These are phyloP conservation scores for Psilopogon haemacephalus DNA, from an alignment of 2,113 vertebrate genomes.

Conservation along the genomic window DNA sequence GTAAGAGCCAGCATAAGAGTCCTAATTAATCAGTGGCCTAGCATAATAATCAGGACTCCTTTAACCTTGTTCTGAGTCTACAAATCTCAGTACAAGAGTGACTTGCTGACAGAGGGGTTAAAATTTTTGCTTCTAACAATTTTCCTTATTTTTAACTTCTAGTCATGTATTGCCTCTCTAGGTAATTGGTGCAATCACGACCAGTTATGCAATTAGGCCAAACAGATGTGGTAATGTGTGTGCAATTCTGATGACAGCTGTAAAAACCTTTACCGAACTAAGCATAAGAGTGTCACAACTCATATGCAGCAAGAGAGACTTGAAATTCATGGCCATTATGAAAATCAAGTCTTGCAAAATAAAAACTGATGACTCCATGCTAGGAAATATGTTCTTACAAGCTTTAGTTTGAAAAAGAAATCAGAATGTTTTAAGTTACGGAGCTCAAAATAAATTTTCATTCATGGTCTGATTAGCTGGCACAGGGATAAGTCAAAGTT, in stretches of 20 bases:
- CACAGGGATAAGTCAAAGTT: not conserved
- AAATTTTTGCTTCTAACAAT: not conserved
- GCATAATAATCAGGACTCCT: not conserved
- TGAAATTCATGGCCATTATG: constrained; percentile 6
- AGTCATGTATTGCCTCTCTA: not conserved
- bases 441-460: constrained; percentile 19
- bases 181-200: constrained; percentile 9
- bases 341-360: not conserved
- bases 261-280: constrained; percentile 12
- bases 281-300: not conserved
- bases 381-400: not conserved
- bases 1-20: not conserved
- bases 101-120: not conserved
- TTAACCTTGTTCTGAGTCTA: not conserved
- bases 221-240: not conserved
- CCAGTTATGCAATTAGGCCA: constrained; percentile 32
- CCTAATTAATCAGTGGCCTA: not conserved
- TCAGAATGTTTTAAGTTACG: not conserved
- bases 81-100: not conserved
- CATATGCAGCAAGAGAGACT: not conserved
- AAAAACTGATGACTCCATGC: not conserved
- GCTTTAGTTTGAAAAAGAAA: constrained; percentile 18
- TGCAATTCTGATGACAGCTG: constrained; percentile 25
- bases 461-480: not conserved
- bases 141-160: not conserved